These are phyloP conservation scores for Ganaspis brasiliensis DNA, from an alignment of 2,888 invertebrate species.

Conservation along the genomic window DNA sequence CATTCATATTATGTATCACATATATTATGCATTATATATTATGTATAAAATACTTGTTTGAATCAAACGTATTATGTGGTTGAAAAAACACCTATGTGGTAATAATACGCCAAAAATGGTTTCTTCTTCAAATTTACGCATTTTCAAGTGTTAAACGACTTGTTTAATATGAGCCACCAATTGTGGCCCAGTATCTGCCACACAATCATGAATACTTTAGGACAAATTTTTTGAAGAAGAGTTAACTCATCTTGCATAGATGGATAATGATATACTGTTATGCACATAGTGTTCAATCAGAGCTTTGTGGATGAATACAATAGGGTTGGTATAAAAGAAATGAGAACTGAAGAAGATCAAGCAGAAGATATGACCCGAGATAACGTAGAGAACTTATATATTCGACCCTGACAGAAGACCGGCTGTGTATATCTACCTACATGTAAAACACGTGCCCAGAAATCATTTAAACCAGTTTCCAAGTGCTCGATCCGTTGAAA, in stretches of 20 bases:
- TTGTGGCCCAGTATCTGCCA: not conserved
- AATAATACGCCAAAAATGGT: too few species aligned
- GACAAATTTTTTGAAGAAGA: constrained; percentile 8
- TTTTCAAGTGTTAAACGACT: too few species aligned
- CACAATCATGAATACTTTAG: constrained; percentile 16
- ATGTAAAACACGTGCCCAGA: constrained; percentile 75
- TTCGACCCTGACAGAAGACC: constrained; percentile 69
- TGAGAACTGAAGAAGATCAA: constrained; percentile 73
- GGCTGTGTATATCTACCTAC: constrained; percentile 60
- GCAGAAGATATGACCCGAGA: constrained; percentile 75
- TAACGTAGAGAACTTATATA: constrained; percentile 71
- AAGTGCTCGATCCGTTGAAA: constrained; percentile 42
- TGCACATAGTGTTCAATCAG: constrained; percentile 49
- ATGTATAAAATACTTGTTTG: too few species aligned
- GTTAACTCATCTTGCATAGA: constrained; percentile 32
- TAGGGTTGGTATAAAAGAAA: constrained; percentile 70
- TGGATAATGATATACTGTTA: constrained; percentile 34
- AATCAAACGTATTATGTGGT: too few species aligned
- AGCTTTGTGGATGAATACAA: constrained; percentile 68
- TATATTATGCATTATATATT: too few species aligned
- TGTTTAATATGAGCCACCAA: not conserved
- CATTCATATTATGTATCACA: too few species aligned
- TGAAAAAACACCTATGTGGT: too few species aligned
- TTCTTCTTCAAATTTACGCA: too few species aligned
- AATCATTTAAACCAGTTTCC: constrained; percentile 73